phyloP scores from a whole-genome alignment of 1,140 invertebrate species.

The Drosophila bipectinata region DNA sequence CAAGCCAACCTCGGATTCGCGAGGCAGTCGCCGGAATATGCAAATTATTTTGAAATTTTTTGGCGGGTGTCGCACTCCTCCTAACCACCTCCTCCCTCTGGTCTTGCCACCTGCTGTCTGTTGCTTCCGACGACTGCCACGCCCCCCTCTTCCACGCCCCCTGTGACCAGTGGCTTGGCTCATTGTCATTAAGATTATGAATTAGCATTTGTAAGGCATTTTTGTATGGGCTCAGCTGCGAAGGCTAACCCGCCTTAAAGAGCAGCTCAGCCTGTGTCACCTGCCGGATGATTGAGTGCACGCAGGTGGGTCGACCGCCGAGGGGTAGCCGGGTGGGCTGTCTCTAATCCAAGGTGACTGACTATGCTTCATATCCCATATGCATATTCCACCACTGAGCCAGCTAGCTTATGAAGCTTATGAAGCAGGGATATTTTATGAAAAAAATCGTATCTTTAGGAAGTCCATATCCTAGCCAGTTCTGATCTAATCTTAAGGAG shows the following conservation, averaged over 20 bases:
- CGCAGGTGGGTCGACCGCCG: not conserved
- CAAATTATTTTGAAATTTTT: conserved; percentile 66
- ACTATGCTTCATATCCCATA: not conserved
- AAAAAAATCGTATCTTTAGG: too few species aligned
- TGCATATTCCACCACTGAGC: not conserved
- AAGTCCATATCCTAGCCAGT: not conserved
- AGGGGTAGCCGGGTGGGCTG: not conserved
- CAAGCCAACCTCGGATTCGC: conserved; percentile 17
- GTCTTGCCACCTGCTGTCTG: conserved; percentile 32
- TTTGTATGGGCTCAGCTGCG: conserved; percentile 49
- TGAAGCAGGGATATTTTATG: too few species aligned
- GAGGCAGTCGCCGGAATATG: conserved; percentile 50
- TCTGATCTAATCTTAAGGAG: too few species aligned
- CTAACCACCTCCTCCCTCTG: not conserved
- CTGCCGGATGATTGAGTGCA: conserved; percentile 49
- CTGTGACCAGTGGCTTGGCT: conserved; percentile 5
- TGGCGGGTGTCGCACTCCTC: conserved; percentile 6
- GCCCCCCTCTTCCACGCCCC: not conserved
- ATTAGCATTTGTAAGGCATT: conserved; percentile 70
- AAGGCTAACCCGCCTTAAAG: conserved; percentile 43
- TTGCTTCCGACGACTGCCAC: conserved; percentile 3
- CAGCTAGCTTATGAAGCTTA: not conserved
- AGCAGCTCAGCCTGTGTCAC: conserved; percentile 42
- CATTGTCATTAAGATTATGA: conserved; percentile 70
- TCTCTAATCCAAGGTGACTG: conserved; percentile 11